A percentile compares a stretch with the other conserved stretches of the same genome.
These are phyloP conservation scores for Drosophila kurseongensis DNA, from an alignment of 1,140 invertebrate genomes.

Conservation along the genomic window DNA sequence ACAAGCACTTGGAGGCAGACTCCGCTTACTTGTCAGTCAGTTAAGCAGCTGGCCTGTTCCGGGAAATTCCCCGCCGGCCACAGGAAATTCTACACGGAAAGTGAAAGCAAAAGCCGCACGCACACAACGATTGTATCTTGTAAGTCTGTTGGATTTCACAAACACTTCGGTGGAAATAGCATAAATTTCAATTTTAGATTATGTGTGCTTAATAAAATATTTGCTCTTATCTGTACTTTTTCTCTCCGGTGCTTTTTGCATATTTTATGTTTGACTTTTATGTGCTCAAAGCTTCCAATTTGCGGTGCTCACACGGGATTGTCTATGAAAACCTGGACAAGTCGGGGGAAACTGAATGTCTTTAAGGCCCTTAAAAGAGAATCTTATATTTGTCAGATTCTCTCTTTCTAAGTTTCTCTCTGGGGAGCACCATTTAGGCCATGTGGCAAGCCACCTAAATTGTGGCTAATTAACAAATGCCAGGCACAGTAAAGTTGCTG, in stretches of 20 bases:
- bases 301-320: constrained; percentile 15
- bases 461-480: constrained; percentile 72
- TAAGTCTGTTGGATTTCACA: constrained; percentile 54
- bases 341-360: background rate
- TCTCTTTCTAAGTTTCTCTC: background rate
- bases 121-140: constrained; percentile 62
- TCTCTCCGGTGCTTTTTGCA: constrained; percentile 8
- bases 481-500: constrained; percentile 45
- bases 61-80: constrained; percentile 56
- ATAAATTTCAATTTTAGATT: constrained; percentile 82
- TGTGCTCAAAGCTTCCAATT: constrained; percentile 22
- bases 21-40: constrained; percentile 71
- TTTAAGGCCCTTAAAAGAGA: constrained; percentile 19
- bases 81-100: constrained; percentile 67
- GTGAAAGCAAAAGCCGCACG: constrained; percentile 57
- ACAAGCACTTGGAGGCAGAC: constrained; percentile 33
- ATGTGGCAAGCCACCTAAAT: constrained; percentile 43
- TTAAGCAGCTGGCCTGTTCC: constrained; percentile 65
- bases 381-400: constrained; percentile 18
- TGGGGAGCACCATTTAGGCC: constrained; percentile 32
- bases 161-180: constrained; percentile 47
- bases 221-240: constrained; percentile 53
- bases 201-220: constrained; percentile 77
- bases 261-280: constrained; percentile 52
- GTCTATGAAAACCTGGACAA: background rate